phyloP scores from a whole-genome alignment of 1,140 invertebrate genomes.

The Eumeta japonica region DNA sequence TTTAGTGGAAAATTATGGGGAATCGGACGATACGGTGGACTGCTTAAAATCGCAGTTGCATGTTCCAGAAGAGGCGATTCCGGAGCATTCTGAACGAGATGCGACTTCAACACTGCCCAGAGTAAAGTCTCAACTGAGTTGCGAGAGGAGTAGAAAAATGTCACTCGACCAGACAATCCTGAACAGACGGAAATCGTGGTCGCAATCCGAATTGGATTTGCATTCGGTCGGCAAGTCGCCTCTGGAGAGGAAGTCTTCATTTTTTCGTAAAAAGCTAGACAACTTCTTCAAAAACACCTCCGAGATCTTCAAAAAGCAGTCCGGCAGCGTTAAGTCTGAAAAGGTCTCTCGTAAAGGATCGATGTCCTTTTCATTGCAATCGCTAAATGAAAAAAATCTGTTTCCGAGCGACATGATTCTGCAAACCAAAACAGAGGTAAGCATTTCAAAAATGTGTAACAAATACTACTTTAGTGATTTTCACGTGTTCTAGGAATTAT shows the following conservation, averaged over 20 bases:
- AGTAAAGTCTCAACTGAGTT: conserved; percentile 10
- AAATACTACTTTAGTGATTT: too few relatives aligned
- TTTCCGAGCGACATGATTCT: too few relatives aligned
- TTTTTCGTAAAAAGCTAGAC: conserved; percentile 46
- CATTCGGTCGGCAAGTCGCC: conserved; percentile 41
- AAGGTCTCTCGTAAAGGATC: too few relatives aligned
- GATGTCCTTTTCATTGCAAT: too few relatives aligned
- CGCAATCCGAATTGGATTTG: conserved; percentile 43
- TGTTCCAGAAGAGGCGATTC: not conserved
- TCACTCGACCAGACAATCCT: conserved; percentile 41
- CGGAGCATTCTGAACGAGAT: not conserved
- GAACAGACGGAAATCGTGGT: conserved; percentile 27
- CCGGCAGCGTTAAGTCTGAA: too few relatives aligned
- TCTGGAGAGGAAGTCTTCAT: conserved; percentile 43
- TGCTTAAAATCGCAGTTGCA: not conserved
- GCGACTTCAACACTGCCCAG: conserved; percentile 4
- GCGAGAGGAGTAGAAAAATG: conserved; percentile 29
- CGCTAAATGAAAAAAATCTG: too few relatives aligned
- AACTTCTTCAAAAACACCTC: conserved; percentile 45
- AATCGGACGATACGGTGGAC: not conserved
- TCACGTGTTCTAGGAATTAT: too few relatives aligned
- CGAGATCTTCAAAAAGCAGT: conserved; percentile 40
- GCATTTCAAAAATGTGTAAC: too few relatives aligned
- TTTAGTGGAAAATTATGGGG: conserved; percentile 9
- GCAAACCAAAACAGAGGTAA: too few relatives aligned